Percentiles rank a stretch among this genome's conserved stretches.
Conservation (phyloP, 2,113 vertebrate species). For the Emydocephalus ijimae region DNA sequence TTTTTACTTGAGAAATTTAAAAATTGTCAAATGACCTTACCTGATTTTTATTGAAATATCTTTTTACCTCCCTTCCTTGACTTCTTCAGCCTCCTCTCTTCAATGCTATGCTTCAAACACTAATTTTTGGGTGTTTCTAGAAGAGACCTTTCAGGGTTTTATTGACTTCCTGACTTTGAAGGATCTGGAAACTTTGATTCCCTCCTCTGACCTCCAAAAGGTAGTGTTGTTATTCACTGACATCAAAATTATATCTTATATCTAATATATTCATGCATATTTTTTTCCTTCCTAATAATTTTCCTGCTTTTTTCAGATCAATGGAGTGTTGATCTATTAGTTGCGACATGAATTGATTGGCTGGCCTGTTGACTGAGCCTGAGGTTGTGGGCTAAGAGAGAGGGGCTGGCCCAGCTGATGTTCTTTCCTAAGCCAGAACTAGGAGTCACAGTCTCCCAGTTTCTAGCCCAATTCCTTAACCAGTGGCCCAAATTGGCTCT, state of each 20-base stretch:
- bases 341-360: not conserved
- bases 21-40: not conserved
- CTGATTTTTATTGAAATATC: not conserved
- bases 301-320: not conserved
- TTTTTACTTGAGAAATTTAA: not conserved
- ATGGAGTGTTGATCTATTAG: not conserved
- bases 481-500: not conserved
- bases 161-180: slow-evolving; percentile 1
- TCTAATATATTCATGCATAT: not conserved
- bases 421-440: not conserved
- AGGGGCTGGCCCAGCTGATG: not conserved
- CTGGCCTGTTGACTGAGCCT: not conserved
- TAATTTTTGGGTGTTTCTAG: slow-evolving; percentile 8
- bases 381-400: not conserved
- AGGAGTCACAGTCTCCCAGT: not conserved
- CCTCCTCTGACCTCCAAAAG: not conserved
- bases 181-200: not conserved
- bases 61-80: not conserved
- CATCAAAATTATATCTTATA: not conserved
- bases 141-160: slow-evolving; percentile 9
- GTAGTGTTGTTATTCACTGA: not conserved
- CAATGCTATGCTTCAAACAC: not conserved
- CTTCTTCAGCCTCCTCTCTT: not conserved
- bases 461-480: not conserved
- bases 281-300: not conserved